Evolutionary conservation across 2,797 vertebrate genomes (phyloP), one percentile per base, ranked within the genome.

Genomic region (Periophthalmus magnuspinnatus): DNA sequence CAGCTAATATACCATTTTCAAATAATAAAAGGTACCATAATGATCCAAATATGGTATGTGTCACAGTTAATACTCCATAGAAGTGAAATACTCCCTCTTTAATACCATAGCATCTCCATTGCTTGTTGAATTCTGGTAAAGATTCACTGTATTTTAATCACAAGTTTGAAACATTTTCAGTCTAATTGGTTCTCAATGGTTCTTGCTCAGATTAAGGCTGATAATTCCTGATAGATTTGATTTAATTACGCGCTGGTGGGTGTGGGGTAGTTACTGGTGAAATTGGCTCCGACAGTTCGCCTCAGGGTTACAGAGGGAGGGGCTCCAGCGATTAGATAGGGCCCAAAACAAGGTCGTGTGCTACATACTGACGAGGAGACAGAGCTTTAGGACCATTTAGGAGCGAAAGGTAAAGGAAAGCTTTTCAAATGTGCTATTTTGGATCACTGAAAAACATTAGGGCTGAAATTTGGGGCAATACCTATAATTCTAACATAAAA

Each of bases 221-320:
- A 19, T 34, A 36, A 60, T n/a, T 60, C 58, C 58, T 60, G 58
- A 32, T n/a, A 34, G 58, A 60, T 10, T n/a, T 36, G 58, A n/a
- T 34, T 60, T 60, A 60, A 60, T 60, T 36, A n/a, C 6, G 58
- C 58, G 32, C 8, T 10, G 33, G 2, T n/a, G 58, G 33, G 58
- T 19, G 58, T n/a, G 58, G 58, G 32, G 58, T 34, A 60, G 1
- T 60, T 60, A 60, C 58, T 33, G 28, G 28, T 32, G 56, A 32
- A 58, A 58, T 58, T 58, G 56, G 24, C 56, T 33, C 28, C 9
- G 28, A 58, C 56, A 2, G 56, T 17, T 3, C 5, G 58, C 58
- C 58, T 4, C 17, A 4, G 58, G 58, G 58, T 32, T 11, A 28
- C 22, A 1, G 6, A 8, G 19, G 28, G 13, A 33, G 14, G 56